Evolutionary conservation across 1,140 invertebrate genomes (phyloP).

Genomic region (Harlomillsia oculata): DNA sequence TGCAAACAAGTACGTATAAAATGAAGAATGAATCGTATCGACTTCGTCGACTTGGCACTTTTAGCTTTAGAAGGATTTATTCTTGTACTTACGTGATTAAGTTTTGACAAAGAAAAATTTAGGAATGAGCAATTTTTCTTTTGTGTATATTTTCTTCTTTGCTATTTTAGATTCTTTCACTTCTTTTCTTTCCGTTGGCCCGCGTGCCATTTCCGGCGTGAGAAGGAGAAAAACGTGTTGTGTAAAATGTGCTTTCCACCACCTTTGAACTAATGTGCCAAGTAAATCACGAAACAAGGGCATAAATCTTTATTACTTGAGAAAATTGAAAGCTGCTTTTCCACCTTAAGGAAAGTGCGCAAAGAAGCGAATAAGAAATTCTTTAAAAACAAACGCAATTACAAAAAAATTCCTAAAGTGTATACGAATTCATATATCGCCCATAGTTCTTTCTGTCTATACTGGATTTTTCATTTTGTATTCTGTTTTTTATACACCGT

Average conservation of each 20-base stretch:
- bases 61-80: slow-evolving; percentile 5
- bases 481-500: no score
- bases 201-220: no score
- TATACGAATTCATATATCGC: no score
- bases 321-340: slow-evolving; percentile 15
- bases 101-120: slow-evolving; percentile 3
- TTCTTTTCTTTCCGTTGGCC: neutral
- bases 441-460: no score
- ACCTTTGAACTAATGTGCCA: slow-evolving; percentile 8
- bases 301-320: slow-evolving; percentile 15
- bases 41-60: no score
- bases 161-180: neutral
- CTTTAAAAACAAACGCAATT: no score
- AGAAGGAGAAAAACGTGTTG: neutral
- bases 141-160: neutral
- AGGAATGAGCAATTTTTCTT: neutral
- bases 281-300: slow-evolving; percentile 16
- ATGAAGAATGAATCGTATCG: no score
- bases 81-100: slow-evolving; percentile 5
- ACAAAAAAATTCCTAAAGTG: no score
- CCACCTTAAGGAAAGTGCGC: no score
- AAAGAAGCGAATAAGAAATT: slow-evolving; percentile 11
- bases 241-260: no score
- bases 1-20: no score
- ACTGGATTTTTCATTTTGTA: no score